Conservation (phyloP, 1,140 invertebrate species). For the Mesaphorura yosii region DNA sequence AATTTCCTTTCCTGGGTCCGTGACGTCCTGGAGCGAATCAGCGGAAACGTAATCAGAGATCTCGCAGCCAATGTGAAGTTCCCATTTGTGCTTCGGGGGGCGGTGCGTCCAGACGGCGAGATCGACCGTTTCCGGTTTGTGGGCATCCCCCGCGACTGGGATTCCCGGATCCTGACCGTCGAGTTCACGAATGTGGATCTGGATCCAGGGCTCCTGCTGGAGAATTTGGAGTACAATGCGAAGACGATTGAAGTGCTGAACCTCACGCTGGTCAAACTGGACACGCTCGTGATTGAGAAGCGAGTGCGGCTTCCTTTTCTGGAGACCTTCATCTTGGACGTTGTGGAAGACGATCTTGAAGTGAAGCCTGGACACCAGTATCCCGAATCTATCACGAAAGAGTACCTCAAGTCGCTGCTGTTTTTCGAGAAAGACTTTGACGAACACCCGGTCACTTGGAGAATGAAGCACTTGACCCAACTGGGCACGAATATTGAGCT, state of each 20-base stretch:
- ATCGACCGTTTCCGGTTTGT: background rate
- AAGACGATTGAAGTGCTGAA: background rate
- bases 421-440: slow-evolving; percentile 9
- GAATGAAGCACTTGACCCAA: background rate
- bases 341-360: background rate
- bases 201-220: background rate
- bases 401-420: background rate
- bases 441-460: background rate
- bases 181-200: background rate
- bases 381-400: background rate
- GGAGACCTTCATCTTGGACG: background rate
- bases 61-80: background rate
- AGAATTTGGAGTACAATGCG: background rate
- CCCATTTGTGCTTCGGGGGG: background rate
- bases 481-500: background rate
- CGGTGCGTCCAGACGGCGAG: background rate
- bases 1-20: slow-evolving; percentile 6
- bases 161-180: background rate
- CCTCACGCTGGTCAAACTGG: background rate
- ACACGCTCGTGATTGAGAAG: background rate
- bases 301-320: background rate
- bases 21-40: slow-evolving; percentile 4
- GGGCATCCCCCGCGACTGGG: background rate
- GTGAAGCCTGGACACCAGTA: background rate
- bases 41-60: background rate